A percentile compares a stretch with the other conserved stretches of the same genome.
phyloP scores from a whole-genome alignment of 2,888 invertebrate species.

The Lasius fuliginosus region DNA sequence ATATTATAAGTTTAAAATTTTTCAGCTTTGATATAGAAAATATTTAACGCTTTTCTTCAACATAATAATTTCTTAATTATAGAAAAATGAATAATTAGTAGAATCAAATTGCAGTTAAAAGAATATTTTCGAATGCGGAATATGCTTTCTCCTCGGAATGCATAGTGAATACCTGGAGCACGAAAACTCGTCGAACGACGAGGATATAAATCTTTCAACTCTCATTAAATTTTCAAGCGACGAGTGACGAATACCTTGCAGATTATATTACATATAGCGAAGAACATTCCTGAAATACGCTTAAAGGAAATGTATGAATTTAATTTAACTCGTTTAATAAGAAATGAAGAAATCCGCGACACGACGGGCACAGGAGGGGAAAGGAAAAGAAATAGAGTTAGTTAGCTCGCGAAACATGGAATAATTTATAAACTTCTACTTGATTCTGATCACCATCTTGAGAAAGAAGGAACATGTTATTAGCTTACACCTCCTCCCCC shows the following conservation, averaged over 20 bases:
- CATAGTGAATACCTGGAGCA: slow-evolving; percentile 8
- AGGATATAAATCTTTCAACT: slow-evolving; percentile 49
- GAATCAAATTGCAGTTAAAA: slow-evolving; percentile 1
- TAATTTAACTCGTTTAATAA: slow-evolving; percentile 39
- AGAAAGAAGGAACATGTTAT: slow-evolving; percentile 30
- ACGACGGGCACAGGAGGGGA: not conserved
- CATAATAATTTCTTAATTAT: not conserved
- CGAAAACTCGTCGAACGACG: slow-evolving; percentile 45
- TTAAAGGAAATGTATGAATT: slow-evolving; percentile 39
- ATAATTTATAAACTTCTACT: slow-evolving; percentile 27
- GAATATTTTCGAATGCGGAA: slow-evolving; percentile 35
- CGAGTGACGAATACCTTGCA: slow-evolving; percentile 31
- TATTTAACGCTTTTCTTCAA: not conserved
- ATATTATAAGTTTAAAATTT: slow-evolving; percentile 2
- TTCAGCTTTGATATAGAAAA: not conserved
- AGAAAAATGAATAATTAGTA: not conserved
- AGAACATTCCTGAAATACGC: slow-evolving; percentile 8
- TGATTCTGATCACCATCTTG: slow-evolving; percentile 19
- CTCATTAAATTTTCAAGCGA: slow-evolving; percentile 52
- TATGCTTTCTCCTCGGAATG: slow-evolving; percentile 38
- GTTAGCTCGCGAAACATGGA: slow-evolving; percentile 18
- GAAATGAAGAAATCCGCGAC: slow-evolving; percentile 34
- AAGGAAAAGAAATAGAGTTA: not conserved
- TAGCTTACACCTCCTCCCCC: not conserved
- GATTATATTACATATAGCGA: slow-evolving; percentile 32